phyloP scores from a whole-genome alignment of 1,140 invertebrate species.

The Anastrepha ludens region DNA sequence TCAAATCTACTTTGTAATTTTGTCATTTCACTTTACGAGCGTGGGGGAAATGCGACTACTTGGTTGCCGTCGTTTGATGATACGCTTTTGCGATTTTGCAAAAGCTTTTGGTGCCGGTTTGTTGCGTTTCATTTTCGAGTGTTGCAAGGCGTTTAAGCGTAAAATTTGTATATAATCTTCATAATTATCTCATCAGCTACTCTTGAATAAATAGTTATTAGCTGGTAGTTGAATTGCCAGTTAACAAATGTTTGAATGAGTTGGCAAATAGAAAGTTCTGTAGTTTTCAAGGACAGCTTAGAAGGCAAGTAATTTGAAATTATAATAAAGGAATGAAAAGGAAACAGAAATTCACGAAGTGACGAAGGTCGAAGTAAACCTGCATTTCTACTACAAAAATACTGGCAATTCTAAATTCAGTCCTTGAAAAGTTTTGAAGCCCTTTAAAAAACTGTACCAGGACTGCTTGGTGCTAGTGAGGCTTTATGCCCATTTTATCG shows the following conservation, averaged over 20 bases:
- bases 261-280: neutral
- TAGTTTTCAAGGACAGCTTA: neutral
- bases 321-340: no score
- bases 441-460: no score
- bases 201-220: neutral
- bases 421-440: no score
- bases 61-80: neutral
- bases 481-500: no score
- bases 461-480: no score
- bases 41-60: neutral
- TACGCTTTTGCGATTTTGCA: conserved; percentile 15
- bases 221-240: neutral
- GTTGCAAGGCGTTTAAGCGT: neutral
- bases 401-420: no score
- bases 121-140: conserved; percentile 7
- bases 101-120: neutral
- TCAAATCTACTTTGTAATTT: conserved; percentile 34
- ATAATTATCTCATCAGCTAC: neutral
- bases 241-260: neutral
- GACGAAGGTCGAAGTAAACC: no score
- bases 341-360: no score
- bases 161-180: conserved; percentile 20
- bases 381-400: no score
- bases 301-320: no score
- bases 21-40: conserved; percentile 10